Evolutionary conservation across 2,888 invertebrate species (phyloP).

Genomic region (Cryptus armator): DNA sequence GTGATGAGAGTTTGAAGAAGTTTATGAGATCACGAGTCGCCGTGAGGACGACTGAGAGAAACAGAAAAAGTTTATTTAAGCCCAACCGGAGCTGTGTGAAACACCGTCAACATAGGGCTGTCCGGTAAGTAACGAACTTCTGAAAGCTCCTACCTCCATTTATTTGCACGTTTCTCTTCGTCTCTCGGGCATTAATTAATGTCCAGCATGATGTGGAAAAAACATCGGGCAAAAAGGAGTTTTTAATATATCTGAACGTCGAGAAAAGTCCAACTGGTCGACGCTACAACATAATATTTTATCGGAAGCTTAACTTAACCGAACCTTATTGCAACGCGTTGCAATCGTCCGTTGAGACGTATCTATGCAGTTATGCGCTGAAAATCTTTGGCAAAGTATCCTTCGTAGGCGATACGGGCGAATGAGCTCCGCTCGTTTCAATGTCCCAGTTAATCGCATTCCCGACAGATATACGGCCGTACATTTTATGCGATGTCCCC

Average conservation of each 20-base stretch:
- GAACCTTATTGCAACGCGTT: too few species aligned
- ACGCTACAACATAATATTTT: background rate
- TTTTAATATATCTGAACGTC: conserved; percentile 6
- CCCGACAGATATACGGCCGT: conserved; percentile 29
- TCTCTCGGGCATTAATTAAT: conserved; percentile 48
- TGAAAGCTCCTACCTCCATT: conserved; percentile 30
- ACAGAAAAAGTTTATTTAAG: conserved; percentile 43
- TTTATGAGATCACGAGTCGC: conserved; percentile 55
- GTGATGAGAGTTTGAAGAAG: conserved; percentile 58
- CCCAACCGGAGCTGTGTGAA: conserved; percentile 42
- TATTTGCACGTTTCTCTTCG: conserved; percentile 33
- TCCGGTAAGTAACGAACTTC: conserved; percentile 55
- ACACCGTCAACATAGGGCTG: conserved; percentile 42
- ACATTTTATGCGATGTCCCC: conserved; percentile 39
- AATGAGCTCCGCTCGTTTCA: conserved; percentile 20
- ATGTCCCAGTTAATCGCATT: conserved; percentile 32
- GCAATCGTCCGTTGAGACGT: too few species aligned
- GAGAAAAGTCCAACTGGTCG: background rate
- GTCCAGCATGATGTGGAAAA: background rate
- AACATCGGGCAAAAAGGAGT: background rate
- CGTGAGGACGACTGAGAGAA: conserved; percentile 15
- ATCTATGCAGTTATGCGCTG: too few species aligned
- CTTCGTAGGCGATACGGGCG: background rate
- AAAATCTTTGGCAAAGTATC: conserved; percentile 18
- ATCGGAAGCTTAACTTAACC: background rate